Evolutionary conservation across 2,888 invertebrate genomes (phyloP).

Genomic region (Torymus tubicola): DNA sequence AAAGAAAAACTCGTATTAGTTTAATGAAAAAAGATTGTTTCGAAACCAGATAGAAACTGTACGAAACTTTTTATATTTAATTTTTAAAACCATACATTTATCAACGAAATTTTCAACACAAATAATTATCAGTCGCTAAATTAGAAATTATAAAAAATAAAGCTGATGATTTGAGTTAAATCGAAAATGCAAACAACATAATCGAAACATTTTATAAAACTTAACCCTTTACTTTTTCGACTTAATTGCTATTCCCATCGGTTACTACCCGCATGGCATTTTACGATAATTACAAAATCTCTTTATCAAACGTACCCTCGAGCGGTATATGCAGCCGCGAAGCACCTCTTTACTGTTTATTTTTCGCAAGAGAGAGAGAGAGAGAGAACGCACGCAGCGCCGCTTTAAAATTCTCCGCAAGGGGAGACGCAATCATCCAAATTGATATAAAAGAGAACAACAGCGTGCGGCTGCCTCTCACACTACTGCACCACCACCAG

Average conservation of each 20-base stretch:
- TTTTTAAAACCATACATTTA: no score
- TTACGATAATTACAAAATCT: background rate
- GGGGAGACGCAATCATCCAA: constrained; percentile 37
- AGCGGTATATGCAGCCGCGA: background rate
- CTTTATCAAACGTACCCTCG: background rate
- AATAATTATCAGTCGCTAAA: no score
- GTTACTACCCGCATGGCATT: background rate
- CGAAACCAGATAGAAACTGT: constrained; percentile 8
- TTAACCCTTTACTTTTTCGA: no score
- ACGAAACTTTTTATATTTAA: background rate
- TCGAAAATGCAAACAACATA: no score
- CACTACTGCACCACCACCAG: no score
- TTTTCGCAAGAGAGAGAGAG: no score
- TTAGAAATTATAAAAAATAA: no score
- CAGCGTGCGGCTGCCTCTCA: background rate
- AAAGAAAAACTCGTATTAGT: constrained; percentile 28
- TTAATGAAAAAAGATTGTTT: constrained; percentile 22
- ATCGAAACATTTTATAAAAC: no score
- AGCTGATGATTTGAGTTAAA: no score
- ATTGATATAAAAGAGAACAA: constrained; percentile 45
- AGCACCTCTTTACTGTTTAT: background rate
- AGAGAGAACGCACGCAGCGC: no score
- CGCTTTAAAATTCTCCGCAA: background rate
- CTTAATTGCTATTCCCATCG: no score
- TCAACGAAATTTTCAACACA: no score